Evolutionary conservation across 2,888 invertebrate species (phyloP), one percentile per base, ranked within the genome.

Genomic region (Pristionchus arcanus): DNA sequence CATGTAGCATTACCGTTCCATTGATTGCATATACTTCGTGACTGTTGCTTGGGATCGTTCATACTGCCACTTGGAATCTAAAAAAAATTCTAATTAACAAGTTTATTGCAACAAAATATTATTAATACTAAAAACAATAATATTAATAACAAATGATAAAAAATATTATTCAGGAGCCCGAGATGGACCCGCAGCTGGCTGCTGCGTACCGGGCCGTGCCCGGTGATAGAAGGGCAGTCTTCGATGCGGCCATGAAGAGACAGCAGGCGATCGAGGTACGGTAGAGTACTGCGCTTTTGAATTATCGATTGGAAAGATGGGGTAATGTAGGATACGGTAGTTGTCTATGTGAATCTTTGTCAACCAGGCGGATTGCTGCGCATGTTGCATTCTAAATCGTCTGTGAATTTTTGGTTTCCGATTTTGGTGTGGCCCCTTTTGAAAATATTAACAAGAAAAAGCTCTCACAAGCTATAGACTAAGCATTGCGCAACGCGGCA

Each of bases 191-290:
- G 0, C 97, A 97, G 91, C 97, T 97, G 83, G 97, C 97, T 34
- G 97, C 97, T 11, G 97, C 97, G 59, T 97, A 97, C 95, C 96
- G 98, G 94, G 98, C 99, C 15, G 98, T 99, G 0, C 99, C 98
- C 5, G 98, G 98, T 0, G 92, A 92, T 89, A 90, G 92, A 13
- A 84, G 92, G 21, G 91, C 90, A 68, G 95, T 95, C 86, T 93
- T 97, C 95, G 98, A 98, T 96, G 98, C 98, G 0, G 98, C 98
- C 13, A 98, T 99, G 96, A 96, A 98, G 74, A 96, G 99, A 88
- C 97, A 98, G 87, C 98, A 98, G 95, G 97, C 98, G 96, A 99
- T 99, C 95, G 96, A 97, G 86, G 91, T 91, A 89, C 42, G 74
- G 87, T 42, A 53, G 87, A 19, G 13, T 77, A 77, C 37, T 13